phyloP scores from a whole-genome alignment of 2,888 invertebrate species.

The Volucella bombylans region DNA sequence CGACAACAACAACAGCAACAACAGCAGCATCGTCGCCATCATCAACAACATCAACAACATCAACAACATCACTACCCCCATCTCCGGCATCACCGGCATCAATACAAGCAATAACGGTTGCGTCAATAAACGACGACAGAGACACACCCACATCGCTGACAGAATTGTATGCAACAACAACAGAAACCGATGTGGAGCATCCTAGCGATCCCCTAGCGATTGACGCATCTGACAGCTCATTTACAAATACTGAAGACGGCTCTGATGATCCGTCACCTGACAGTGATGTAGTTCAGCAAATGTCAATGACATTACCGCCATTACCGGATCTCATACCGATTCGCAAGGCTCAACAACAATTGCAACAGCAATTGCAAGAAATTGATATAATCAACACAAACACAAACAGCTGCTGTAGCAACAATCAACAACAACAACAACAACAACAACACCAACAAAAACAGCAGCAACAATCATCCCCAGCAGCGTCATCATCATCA shows the following conservation, averaged over 20 bases:
- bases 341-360: constrained; percentile 61
- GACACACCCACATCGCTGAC: constrained; percentile 21
- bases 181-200: constrained; percentile 31
- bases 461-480: constrained; percentile 25
- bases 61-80: constrained; percentile 15
- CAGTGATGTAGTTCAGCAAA: constrained; percentile 58
- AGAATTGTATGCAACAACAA: constrained; percentile 8
- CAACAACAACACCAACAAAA: constrained; percentile 27
- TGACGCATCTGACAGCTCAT: constrained; percentile 43
- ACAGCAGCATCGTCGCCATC: constrained; percentile 32
- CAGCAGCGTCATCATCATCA: constrained; percentile 44
- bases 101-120: constrained; percentile 44
- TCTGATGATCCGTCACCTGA: constrained; percentile 42
- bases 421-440: constrained; percentile 27
- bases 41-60: constrained; percentile 5
- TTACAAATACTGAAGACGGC: constrained; percentile 42
- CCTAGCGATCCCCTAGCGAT: constrained; percentile 65
- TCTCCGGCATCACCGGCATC: constrained; percentile 36
- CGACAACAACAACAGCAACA: constrained; percentile 18
- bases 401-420: constrained; percentile 23
- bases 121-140: constrained; percentile 37
- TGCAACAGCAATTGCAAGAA: constrained; percentile 27
- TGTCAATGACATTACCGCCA: constrained; percentile 61
- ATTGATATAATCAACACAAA: constrained; percentile 32
- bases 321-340: constrained; percentile 69